Evolutionary conservation across 2,888 invertebrate genomes (phyloP).

Genomic region (Dugesia japonica): DNA sequence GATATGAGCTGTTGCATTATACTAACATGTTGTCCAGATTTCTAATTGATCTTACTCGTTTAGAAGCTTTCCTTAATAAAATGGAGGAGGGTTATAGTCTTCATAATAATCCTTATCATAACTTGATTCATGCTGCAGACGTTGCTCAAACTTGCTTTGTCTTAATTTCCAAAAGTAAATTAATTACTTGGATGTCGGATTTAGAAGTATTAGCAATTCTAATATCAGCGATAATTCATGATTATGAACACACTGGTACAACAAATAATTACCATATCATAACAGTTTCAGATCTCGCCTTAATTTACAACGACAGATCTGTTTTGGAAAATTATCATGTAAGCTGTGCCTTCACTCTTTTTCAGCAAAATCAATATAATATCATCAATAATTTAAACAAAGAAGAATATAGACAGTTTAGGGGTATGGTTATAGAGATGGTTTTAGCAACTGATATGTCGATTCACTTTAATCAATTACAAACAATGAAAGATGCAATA

Average conservation of each 20-base stretch:
- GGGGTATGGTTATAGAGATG: conserved; percentile 24
- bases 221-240: conserved; percentile 30
- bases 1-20: conserved; percentile 30
- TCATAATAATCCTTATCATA: conserved; percentile 34
- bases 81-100: conserved; percentile 53
- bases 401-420: conserved; percentile 57
- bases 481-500: conserved; percentile 20
- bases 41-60: conserved; percentile 60
- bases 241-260: conserved; percentile 35
- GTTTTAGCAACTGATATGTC: conserved; percentile 24
- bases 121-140: conserved; percentile 34
- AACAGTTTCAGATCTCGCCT: conserved; percentile 30
- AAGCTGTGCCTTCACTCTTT: conserved; percentile 57
- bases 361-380: conserved; percentile 69
- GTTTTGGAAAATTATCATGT: conserved; percentile 33
- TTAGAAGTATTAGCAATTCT: conserved; percentile 25
- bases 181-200: conserved; percentile 48
- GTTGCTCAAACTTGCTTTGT: conserved; percentile 33
- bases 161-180: conserved; percentile 54
- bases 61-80: conserved; percentile 70
- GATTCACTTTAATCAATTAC: conserved; percentile 20
- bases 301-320: conserved; percentile 32
- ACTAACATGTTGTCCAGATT: conserved; percentile 33
- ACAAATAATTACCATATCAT: conserved; percentile 30
- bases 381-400: conserved; percentile 69